These are phyloP conservation scores for Xylota sylvarum DNA, from an alignment of 2,888 invertebrate genomes.

Conservation along the genomic window DNA sequence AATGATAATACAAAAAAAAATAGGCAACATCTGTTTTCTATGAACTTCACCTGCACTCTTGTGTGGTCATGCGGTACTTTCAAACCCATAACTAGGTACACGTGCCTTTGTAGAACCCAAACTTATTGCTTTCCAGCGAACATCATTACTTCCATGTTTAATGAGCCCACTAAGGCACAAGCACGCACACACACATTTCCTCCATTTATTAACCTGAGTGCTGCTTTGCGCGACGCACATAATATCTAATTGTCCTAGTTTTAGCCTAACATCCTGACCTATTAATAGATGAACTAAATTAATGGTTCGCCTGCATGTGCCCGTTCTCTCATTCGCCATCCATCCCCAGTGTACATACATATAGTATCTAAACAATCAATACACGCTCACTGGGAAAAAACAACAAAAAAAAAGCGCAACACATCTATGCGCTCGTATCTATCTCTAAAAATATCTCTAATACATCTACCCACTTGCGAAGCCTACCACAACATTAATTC, in stretches of 20 bases:
- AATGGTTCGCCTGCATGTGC: conserved; percentile 39
- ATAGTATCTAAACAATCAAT: conserved; percentile 49
- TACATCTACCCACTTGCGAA: conserved; percentile 32
- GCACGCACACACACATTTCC: conserved; percentile 2
- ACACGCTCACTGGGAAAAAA: conserved; percentile 19
- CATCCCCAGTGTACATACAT: neutral
- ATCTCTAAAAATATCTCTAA: conserved; percentile 67
- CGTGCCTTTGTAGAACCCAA: neutral
- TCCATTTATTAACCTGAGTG: conserved; percentile 11
- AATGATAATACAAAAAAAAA: too few species aligned
- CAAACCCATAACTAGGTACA: too few species aligned
- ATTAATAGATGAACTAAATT: conserved; percentile 63
- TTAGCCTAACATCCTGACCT: conserved; percentile 61
- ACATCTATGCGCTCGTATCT: conserved; percentile 27
- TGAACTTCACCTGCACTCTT: too few species aligned
- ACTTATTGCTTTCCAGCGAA: neutral
- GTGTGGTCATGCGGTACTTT: neutral
- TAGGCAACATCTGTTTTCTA: too few species aligned
- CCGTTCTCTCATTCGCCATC: neutral
- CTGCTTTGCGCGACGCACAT: conserved; percentile 41
- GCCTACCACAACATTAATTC: conserved; percentile 59
- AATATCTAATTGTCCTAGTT: conserved; percentile 66
- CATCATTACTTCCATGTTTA: neutral
- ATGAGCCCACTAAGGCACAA: neutral
- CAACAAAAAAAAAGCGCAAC: neutral